Percentiles rank a stretch among this genome's conserved stretches.
phyloP scores from a whole-genome alignment of 2,888 invertebrate genomes.

The Notodonta dromedarius region DNA sequence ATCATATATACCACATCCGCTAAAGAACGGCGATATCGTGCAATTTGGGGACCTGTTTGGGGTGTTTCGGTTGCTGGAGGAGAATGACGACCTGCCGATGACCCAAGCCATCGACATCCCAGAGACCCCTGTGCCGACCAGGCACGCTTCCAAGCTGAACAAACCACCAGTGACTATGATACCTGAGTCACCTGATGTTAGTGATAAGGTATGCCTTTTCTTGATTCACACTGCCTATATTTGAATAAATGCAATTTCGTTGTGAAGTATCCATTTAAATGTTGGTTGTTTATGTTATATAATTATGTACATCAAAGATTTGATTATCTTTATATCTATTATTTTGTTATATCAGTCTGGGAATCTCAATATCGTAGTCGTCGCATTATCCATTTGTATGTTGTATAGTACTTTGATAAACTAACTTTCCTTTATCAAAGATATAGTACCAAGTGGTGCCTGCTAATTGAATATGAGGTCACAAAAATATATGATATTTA shows the following conservation, averaged over 20 bases:
- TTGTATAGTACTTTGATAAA: no score
- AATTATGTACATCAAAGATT: no score
- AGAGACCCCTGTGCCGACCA: constrained; percentile 59
- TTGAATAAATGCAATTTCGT: no score
- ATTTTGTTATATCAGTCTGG: not conserved
- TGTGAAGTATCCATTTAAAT: no score
- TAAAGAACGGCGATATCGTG: constrained; percentile 69
- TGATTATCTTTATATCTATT: not conserved
- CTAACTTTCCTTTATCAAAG: no score
- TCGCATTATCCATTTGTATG: no score
- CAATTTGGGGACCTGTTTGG: constrained; percentile 76
- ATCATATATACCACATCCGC: constrained; percentile 67
- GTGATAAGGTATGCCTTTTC: constrained; percentile 58
- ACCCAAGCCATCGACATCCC: constrained; percentile 72
- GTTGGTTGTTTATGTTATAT: no score
- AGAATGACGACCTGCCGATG: constrained; percentile 67
- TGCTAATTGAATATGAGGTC: no score
- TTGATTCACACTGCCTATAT: no score
- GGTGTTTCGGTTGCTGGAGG: constrained; percentile 66
- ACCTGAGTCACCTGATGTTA: constrained; percentile 76
- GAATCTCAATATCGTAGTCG: not conserved
- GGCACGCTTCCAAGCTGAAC: constrained; percentile 50
- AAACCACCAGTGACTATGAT: constrained; percentile 52
- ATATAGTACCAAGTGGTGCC: no score
- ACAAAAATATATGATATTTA: not conserved